A percentile compares a stretch with the other conserved stretches of the same genome.
These are phyloP conservation scores for Mixornis gularis DNA, from an alignment of 2,113 vertebrate species.

Conservation along the genomic window DNA sequence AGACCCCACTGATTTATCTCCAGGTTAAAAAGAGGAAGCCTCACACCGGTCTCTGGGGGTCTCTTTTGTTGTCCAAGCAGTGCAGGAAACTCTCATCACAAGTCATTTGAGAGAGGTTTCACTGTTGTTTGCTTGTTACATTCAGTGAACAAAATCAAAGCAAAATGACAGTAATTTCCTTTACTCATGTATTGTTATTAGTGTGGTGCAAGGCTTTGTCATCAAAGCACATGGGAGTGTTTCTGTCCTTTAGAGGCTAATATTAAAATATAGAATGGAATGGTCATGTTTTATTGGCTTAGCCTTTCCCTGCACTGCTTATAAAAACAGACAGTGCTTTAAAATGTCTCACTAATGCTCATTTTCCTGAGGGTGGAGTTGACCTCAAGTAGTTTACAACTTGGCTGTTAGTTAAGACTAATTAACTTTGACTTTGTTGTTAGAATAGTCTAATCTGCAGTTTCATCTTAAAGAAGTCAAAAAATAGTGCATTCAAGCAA, in stretches of 20 bases:
- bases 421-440: slow-evolving; percentile 80
- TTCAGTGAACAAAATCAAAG: slow-evolving; percentile 57
- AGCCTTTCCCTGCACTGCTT: slow-evolving; percentile 80
- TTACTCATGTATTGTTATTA: slow-evolving; percentile 62
- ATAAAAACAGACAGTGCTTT: slow-evolving; percentile 83
- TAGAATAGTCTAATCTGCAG: slow-evolving; percentile 58
- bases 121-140: slow-evolving; percentile 50
- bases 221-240: slow-evolving; percentile 69
- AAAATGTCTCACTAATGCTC: slow-evolving; percentile 76
- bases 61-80: not conserved
- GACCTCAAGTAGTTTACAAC: slow-evolving; percentile 76
- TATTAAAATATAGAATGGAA: slow-evolving; percentile 79
- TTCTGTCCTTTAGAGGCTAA: slow-evolving; percentile 70
- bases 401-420: slow-evolving; percentile 73
- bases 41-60: not conserved
- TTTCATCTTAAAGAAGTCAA: slow-evolving; percentile 67
- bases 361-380: slow-evolving; percentile 71
- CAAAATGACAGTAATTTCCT: slow-evolving; percentile 69
- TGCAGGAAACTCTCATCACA: not conserved
- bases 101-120: slow-evolving; percentile 24
- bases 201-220: slow-evolving; percentile 63
- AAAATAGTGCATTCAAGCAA: slow-evolving; percentile 19
- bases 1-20: slow-evolving; percentile 23
- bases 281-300: slow-evolving; percentile 81
- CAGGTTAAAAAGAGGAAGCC: slow-evolving; percentile 49